Evolutionary conservation across 2,113 vertebrate species (phyloP).

Genomic region (Saccopteryx bilineata): DNA sequence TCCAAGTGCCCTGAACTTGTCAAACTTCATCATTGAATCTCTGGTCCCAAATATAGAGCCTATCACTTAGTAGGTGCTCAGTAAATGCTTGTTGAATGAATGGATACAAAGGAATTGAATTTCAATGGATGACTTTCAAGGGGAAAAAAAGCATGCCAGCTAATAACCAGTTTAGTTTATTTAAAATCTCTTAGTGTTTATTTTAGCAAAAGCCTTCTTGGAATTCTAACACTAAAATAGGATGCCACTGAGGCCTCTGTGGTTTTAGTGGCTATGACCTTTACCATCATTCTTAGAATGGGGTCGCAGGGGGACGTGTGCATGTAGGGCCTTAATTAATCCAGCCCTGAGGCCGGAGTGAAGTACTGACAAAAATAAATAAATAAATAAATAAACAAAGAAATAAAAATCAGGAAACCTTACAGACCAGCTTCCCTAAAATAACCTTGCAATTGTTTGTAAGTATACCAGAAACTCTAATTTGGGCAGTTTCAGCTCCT

Average conservation of each 20-base stretch:
- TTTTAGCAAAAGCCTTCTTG: slow-evolving; percentile 72
- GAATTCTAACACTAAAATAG: slow-evolving; percentile 63
- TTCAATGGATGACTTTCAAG: slow-evolving; percentile 21
- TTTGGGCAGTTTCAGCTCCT: slow-evolving; percentile 38
- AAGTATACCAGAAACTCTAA: slow-evolving; percentile 64
- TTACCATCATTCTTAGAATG: slow-evolving; percentile 66
- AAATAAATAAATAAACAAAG: too few species aligned
- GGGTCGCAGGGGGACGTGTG: neutral
- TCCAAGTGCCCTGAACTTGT: neutral
- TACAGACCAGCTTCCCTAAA: slow-evolving; percentile 65
- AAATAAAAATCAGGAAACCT: slow-evolving; percentile 41
- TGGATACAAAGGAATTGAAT: neutral
- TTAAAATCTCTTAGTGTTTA: slow-evolving; percentile 63
- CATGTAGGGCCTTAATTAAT: slow-evolving; percentile 57
- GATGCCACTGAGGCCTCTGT: slow-evolving; percentile 60
- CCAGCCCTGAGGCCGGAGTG: neutral
- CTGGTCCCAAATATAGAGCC: neutral
- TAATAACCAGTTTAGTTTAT: slow-evolving; percentile 71
- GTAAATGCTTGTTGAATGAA: neutral
- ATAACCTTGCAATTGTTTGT: slow-evolving; percentile 71
- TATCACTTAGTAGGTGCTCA: neutral
- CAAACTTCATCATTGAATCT: neutral
- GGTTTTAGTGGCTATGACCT: slow-evolving; percentile 73
- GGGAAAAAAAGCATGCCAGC: neutral
- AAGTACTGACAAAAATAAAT: slow-evolving; percentile 38